These are phyloP conservation scores for Drosophila melanogaster DNA, from an alignment of 1,140 invertebrate species.

Conservation along the genomic window DNA sequence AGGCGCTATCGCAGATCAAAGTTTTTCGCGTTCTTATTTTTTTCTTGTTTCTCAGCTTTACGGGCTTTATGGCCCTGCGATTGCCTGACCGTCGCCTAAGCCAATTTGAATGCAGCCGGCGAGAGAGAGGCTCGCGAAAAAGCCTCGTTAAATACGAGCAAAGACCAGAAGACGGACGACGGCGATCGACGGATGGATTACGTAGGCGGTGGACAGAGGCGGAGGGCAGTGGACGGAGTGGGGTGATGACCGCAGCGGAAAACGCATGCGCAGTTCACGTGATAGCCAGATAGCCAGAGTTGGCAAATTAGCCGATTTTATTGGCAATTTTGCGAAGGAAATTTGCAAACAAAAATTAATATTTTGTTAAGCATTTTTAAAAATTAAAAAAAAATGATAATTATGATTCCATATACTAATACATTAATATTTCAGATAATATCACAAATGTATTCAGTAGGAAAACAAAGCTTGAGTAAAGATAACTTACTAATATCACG, in stretches of 20 bases:
- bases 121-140: conserved; percentile 31
- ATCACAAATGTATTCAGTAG: too few relatives aligned
- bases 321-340: neutral
- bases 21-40: neutral
- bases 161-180: conserved; percentile 32
- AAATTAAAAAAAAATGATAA: neutral
- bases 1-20: conserved; percentile 43
- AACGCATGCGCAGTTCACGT: conserved; percentile 72
- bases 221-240: neutral
- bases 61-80: conserved; percentile 26
- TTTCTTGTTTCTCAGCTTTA: neutral
- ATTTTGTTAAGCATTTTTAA: neutral
- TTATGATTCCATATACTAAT: neutral
- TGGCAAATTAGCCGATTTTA: conserved; percentile 6
- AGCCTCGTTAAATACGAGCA: conserved; percentile 58
- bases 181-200: neutral
- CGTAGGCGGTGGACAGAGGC: neutral
- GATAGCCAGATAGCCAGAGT: conserved; percentile 39
- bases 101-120: conserved; percentile 46
- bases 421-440: neutral
- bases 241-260: conserved; percentile 11
- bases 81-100: conserved; percentile 12
- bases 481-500: neutral
- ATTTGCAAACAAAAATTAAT: neutral
- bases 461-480: neutral